phyloP scores from a whole-genome alignment of 2,113 vertebrate genomes.

The Bettongia penicillata region DNA sequence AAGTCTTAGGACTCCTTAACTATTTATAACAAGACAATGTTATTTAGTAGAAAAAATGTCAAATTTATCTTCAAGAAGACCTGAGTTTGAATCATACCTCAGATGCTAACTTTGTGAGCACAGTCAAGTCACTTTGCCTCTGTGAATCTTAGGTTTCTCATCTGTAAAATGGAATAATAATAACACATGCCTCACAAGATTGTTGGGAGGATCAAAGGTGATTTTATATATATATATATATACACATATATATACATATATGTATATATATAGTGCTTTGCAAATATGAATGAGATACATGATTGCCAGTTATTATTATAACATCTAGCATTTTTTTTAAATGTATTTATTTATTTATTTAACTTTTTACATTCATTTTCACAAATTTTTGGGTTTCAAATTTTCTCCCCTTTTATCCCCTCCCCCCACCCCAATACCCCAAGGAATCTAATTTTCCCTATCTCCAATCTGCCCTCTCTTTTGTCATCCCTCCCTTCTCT shows the following conservation, averaged over 20 bases:
- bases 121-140: neutral
- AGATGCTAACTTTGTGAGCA: neutral
- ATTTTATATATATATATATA: neutral
- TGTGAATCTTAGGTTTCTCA: neutral
- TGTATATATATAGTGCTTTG: neutral
- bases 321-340: neutral
- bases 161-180: neutral
- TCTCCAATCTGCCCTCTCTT: no score
- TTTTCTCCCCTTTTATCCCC: no score
- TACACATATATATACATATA: no score
- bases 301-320: neutral
- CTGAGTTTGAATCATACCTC: neutral
- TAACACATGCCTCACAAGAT: neutral
- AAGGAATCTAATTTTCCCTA: no score
- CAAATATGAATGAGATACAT: neutral
- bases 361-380: no score
- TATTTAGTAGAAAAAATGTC: neutral
- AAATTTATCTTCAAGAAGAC: neutral
- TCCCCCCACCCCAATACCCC: no score
- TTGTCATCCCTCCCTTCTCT: no score
- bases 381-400: no score
- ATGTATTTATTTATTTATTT: no score
- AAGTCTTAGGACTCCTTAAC: neutral
- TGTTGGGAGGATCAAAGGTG: neutral
- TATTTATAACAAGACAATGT: neutral